Percentiles rank a stretch among this genome's conserved stretches.
phyloP scores from a whole-genome alignment of 2,888 invertebrate species.

The Hydroisotoma schaefferi region DNA sequence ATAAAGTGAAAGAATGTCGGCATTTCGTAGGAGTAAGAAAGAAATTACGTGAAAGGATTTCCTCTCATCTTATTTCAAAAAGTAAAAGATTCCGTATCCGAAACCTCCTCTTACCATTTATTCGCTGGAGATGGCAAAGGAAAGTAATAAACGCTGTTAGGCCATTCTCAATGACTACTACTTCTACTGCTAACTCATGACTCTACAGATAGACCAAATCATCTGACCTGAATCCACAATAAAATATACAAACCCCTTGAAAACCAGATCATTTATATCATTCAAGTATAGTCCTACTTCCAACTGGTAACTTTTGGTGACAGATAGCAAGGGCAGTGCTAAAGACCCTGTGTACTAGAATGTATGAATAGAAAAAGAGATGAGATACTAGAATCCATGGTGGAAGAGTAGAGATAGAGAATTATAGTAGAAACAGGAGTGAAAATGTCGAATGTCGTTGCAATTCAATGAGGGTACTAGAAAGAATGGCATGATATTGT shows the following conservation, averaged over 20 bases:
- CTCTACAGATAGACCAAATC: neutral
- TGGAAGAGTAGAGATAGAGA: neutral
- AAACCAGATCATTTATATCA: too few relatives aligned
- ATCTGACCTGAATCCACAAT: neutral
- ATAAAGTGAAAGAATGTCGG: constrained; percentile 14
- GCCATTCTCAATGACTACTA: neutral
- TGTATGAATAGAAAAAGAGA: neutral
- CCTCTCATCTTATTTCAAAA: neutral
- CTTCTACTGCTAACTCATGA: neutral
- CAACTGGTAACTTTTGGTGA: neutral
- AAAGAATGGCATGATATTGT: constrained; percentile 40
- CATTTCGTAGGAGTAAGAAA: constrained; percentile 1
- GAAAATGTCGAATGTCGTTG: constrained; percentile 37
- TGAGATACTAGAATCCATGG: neutral
- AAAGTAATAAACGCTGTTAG: constrained; percentile 1
- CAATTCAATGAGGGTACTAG: constrained; percentile 30
- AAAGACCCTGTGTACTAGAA: neutral
- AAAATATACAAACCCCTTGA: too few relatives aligned
- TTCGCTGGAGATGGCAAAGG: too few relatives aligned
- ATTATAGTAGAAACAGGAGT: constrained; percentile 33
- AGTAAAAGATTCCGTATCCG: neutral
- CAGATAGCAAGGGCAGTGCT: neutral
- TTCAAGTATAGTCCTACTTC: too few relatives aligned
- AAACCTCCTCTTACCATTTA: too few relatives aligned
- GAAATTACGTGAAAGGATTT: constrained; percentile 8